Evolutionary conservation across 2,113 vertebrate genomes (phyloP).

Genomic region (Thamnophis sirtalis): DNA sequence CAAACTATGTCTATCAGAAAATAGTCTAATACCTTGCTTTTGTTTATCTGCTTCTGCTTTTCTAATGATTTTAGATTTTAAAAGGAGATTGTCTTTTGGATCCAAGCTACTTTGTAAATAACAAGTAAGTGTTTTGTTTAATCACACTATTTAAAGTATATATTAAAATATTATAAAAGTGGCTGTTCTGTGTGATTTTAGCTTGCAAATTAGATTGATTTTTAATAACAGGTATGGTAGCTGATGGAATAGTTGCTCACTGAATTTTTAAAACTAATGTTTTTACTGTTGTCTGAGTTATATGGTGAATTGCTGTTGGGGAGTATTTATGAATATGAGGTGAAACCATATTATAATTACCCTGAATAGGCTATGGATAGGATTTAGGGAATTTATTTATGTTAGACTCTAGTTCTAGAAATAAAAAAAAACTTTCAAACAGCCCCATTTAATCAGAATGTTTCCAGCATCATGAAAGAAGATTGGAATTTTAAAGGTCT

Average conservation of each 20-base stretch:
- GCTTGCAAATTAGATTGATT: background rate
- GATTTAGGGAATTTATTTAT: background rate
- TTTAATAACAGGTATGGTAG: background rate
- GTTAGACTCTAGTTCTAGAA: background rate
- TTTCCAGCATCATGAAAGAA: background rate
- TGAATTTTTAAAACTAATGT: background rate
- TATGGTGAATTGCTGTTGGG: background rate
- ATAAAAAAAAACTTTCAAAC: background rate
- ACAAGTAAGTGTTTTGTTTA: slow-evolving; percentile 77
- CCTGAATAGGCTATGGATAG: background rate
- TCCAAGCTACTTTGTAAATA: slow-evolving; percentile 87
- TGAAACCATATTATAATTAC: background rate
- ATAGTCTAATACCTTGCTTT: background rate
- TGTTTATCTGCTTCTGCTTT: background rate
- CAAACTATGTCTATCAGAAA: background rate
- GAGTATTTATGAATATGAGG: background rate
- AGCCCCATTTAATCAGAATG: background rate
- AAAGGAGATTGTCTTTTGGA: slow-evolving; percentile 87
- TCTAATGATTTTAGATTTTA: slow-evolving; percentile 77
- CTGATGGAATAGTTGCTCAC: background rate
- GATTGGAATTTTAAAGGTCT: background rate
- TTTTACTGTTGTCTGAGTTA: background rate
- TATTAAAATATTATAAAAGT: background rate
- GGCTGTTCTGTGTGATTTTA: background rate
- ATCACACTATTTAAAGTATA: background rate